Percentiles rank a stretch among this genome's conserved stretches.
Conservation (phyloP, 2,797 vertebrate genomes). For the Pitangus sulphuratus region DNA sequence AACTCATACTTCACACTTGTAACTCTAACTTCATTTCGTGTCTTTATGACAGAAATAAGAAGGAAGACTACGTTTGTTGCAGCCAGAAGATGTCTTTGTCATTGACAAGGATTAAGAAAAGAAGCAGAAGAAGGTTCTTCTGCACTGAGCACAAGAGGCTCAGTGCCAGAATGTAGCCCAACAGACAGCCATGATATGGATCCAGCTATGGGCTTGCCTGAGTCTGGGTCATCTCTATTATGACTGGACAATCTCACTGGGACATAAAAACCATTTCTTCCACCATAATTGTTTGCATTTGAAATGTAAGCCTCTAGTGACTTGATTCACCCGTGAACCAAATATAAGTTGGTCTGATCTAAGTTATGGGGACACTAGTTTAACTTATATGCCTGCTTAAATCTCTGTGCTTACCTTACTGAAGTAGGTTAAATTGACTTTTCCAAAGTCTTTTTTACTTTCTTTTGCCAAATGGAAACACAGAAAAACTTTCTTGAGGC, state of each 20-base stretch:
- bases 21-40: neutral
- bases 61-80: neutral
- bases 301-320: neutral
- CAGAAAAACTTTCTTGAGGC: neutral
- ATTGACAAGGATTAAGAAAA: neutral
- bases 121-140: neutral
- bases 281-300: neutral
- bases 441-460: neutral
- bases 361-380: neutral
- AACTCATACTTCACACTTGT: neutral
- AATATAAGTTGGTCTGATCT: neutral
- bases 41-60: conserved; percentile 1
- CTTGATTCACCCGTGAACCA: neutral
- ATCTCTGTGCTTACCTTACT: neutral
- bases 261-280: neutral
- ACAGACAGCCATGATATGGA: neutral
- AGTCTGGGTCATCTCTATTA: neutral
- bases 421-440: neutral
- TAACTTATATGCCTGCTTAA: neutral
- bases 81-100: neutral
- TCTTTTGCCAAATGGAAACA: neutral
- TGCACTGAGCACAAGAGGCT: neutral
- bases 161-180: neutral
- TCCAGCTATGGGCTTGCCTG: neutral
- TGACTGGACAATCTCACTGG: neutral